Evolutionary conservation across 2,113 vertebrate species (phyloP).

Genomic region (Hippocampus barbouri): DNA sequence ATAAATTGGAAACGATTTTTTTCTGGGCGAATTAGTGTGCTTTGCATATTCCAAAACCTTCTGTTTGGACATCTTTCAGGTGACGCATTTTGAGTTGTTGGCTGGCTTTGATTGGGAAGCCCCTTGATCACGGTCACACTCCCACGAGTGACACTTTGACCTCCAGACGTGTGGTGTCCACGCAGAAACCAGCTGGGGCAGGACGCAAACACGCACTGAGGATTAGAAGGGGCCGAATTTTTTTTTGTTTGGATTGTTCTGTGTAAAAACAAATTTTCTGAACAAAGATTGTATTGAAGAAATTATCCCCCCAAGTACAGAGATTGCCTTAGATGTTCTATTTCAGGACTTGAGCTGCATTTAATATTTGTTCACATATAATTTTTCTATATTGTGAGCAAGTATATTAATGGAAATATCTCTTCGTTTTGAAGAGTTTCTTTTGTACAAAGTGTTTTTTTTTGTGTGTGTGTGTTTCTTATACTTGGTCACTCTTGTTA

Average conservation of each 20-base stretch:
- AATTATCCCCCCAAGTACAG: slow-evolving; percentile 19
- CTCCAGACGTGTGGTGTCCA: slow-evolving; percentile 27
- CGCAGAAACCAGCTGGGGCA: slow-evolving; percentile 28
- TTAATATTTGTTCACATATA: slow-evolving; percentile 71
- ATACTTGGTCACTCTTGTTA: slow-evolving; percentile 68
- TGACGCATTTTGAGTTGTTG: slow-evolving; percentile 48
- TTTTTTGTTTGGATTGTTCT: slow-evolving; percentile 22
- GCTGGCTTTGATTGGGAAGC: slow-evolving; percentile 46
- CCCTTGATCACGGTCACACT: slow-evolving; percentile 37
- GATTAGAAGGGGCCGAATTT: slow-evolving; percentile 46
- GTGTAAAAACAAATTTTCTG: too few species aligned
- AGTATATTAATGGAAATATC: slow-evolving; percentile 73
- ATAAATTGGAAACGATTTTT: not conserved
- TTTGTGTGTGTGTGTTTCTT: slow-evolving; percentile 32
- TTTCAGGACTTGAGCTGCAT: slow-evolving; percentile 69
- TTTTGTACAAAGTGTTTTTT: slow-evolving; percentile 53
- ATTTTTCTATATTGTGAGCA: slow-evolving; percentile 75
- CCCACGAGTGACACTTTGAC: slow-evolving; percentile 32
- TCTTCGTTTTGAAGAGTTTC: slow-evolving; percentile 77
- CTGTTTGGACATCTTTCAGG: slow-evolving; percentile 22
- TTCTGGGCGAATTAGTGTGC: not conserved
- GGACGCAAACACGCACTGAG: slow-evolving; percentile 34
- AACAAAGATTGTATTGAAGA: too few species aligned
- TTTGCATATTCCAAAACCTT: not conserved
- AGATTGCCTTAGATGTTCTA: slow-evolving; percentile 73